Evolutionary conservation across 2,113 vertebrate species (phyloP).

Genomic region (Trogon melanurus): DNA sequence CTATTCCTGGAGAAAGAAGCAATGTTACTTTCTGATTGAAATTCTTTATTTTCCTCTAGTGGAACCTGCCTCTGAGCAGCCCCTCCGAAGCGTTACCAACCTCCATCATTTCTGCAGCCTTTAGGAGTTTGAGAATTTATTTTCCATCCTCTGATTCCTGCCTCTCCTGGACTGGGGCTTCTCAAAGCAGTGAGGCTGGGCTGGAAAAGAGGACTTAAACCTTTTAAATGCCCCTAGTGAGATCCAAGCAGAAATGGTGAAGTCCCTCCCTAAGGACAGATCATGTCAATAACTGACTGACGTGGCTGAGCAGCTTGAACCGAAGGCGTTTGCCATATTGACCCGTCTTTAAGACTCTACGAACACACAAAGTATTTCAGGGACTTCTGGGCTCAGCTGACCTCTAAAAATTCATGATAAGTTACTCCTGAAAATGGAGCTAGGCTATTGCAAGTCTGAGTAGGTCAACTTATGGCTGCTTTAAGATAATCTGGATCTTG

Average conservation of each 20-base stretch:
- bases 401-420: background rate
- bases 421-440: background rate
- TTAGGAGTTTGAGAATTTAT: background rate
- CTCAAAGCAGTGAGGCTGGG: background rate
- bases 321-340: background rate
- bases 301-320: background rate
- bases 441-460: background rate
- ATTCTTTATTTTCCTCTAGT: background rate
- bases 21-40: background rate
- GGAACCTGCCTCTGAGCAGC: background rate
- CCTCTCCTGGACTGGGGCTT: background rate
- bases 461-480: background rate
- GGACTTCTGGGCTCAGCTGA: background rate
- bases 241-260: background rate
- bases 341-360: too few species aligned
- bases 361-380: background rate
- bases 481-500: background rate
- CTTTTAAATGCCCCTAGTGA: background rate
- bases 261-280: fast-evolving
- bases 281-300: background rate
- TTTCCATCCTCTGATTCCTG: background rate
- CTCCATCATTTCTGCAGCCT: background rate
- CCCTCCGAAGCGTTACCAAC: background rate
- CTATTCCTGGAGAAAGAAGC: background rate
- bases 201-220: background rate